Conservation (phyloP, 2,797 vertebrate genomes). For the Trematomus bernacchii region DNA sequence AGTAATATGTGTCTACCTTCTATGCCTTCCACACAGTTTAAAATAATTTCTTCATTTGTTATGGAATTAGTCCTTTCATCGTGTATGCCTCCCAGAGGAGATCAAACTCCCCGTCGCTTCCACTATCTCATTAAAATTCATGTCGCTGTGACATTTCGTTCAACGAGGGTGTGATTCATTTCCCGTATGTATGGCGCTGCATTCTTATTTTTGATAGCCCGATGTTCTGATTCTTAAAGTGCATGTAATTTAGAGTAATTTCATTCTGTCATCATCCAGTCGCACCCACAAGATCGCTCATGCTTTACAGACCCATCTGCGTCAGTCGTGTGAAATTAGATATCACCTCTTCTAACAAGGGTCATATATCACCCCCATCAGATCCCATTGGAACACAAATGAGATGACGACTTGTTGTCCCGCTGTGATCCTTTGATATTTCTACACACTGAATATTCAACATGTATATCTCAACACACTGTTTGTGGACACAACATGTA, state of each 20-base stretch:
- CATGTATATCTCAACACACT: slow-evolving; percentile 54
- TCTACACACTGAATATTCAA: slow-evolving; percentile 67
- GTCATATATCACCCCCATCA: slow-evolving; percentile 77
- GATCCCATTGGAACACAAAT: slow-evolving; percentile 74
- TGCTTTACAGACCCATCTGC: slow-evolving; percentile 74
- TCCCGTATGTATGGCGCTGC: slow-evolving; percentile 46
- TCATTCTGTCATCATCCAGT: slow-evolving; percentile 68
- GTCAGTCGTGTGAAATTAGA: slow-evolving; percentile 73
- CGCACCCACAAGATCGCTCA: slow-evolving; percentile 65
- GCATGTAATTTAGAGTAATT: slow-evolving; percentile 79
- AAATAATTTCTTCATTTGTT: slow-evolving; percentile 27
- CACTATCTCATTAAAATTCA: slow-evolving; percentile 66
- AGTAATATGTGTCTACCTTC: slow-evolving; percentile 32
- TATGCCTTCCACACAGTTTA: slow-evolving; percentile 15
- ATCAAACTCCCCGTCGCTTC: slow-evolving; percentile 47
- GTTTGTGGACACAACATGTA: slow-evolving; percentile 53
- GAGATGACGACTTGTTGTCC: slow-evolving; percentile 69
- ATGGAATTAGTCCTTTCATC: slow-evolving; percentile 42
- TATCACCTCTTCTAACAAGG: slow-evolving; percentile 77
- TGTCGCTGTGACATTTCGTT: slow-evolving; percentile 65
- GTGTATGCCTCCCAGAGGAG: slow-evolving; percentile 47
- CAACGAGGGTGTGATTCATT: slow-evolving; percentile 61
- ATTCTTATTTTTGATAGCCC: slow-evolving; percentile 68
- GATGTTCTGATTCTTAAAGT: slow-evolving; percentile 67
- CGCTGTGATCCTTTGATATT: slow-evolving; percentile 54